Percentiles rank a stretch among this genome's conserved stretches.
These are phyloP conservation scores for Epiblema foenella DNA, from an alignment of 2,888 invertebrate species.

Conservation along the genomic window DNA sequence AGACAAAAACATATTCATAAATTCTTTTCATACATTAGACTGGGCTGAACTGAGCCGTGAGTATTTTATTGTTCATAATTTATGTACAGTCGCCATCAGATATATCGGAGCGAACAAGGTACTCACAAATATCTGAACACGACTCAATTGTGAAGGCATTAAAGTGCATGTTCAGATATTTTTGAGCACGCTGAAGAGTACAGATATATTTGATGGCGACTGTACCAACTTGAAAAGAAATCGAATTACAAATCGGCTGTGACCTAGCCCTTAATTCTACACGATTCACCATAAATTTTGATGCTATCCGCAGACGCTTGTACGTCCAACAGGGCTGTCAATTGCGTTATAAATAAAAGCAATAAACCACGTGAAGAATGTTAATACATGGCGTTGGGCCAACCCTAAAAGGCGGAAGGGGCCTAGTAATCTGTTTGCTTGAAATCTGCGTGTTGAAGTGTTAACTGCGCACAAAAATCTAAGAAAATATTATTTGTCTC, in stretches of 20 bases:
- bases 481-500: too few relatives aligned
- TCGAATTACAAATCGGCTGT: not conserved
- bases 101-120: too few relatives aligned
- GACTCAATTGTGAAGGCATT: too few relatives aligned
- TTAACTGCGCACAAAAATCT: too few relatives aligned
- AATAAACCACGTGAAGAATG: not conserved
- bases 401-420: not conserved
- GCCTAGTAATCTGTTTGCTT: not conserved
- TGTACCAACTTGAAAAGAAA: too few relatives aligned
- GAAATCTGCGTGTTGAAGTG: too few relatives aligned
- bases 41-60: not conserved
- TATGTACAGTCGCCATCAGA: too few relatives aligned
- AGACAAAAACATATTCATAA: too few relatives aligned
- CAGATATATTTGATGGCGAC: too few relatives aligned
- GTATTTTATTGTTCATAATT: not conserved
- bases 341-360: not conserved
- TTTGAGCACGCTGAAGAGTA: too few relatives aligned
- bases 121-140: too few relatives aligned
- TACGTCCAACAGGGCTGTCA: slow-evolving; percentile 26
- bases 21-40: not conserved
- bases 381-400: not conserved
- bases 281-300: slow-evolving; percentile 9
- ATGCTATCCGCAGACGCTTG: slow-evolving; percentile 13
- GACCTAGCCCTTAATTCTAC: not conserved
- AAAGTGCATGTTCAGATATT: too few relatives aligned